phyloP scores from a whole-genome alignment of 2,113 vertebrate species.

The Jacana jacana region DNA sequence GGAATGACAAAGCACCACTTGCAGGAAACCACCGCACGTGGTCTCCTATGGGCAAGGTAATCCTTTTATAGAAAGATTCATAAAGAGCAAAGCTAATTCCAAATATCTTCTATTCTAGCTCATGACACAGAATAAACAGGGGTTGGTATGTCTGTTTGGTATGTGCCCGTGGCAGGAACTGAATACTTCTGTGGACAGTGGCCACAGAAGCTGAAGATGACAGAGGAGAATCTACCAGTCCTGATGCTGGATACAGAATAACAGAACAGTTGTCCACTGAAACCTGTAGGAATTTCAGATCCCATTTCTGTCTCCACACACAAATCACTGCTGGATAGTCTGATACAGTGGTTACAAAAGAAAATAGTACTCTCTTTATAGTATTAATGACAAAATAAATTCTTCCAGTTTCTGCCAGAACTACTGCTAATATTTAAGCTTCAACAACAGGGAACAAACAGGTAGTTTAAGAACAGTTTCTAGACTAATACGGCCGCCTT shows the following conservation, averaged over 20 bases:
- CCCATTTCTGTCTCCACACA: background rate
- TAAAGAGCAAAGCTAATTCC: background rate
- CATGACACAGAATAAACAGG: background rate
- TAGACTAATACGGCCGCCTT: background rate
- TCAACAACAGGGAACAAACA: background rate
- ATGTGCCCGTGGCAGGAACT: background rate
- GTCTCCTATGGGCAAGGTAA: background rate
- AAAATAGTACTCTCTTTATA: background rate
- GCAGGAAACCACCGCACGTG: background rate
- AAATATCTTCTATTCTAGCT: background rate
- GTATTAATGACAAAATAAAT: background rate
- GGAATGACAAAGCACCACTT: slow-evolving; percentile 14
- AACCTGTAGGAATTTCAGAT: background rate
- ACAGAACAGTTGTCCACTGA: background rate
- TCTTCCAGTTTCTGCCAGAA: background rate
- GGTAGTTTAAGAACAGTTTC: background rate
- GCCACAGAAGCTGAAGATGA: background rate
- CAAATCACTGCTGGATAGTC: background rate
- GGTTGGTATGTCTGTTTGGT: background rate
- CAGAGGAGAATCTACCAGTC: background rate
- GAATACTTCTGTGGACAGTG: background rate
- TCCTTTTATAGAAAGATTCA: slow-evolving; percentile 38
- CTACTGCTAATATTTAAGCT: background rate
- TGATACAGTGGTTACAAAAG: background rate
- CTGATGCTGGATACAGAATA: background rate